Evolutionary conservation across 2,888 invertebrate species (phyloP), one percentile per base, ranked within the genome.

Genomic region (Hyposoter dolosus): DNA sequence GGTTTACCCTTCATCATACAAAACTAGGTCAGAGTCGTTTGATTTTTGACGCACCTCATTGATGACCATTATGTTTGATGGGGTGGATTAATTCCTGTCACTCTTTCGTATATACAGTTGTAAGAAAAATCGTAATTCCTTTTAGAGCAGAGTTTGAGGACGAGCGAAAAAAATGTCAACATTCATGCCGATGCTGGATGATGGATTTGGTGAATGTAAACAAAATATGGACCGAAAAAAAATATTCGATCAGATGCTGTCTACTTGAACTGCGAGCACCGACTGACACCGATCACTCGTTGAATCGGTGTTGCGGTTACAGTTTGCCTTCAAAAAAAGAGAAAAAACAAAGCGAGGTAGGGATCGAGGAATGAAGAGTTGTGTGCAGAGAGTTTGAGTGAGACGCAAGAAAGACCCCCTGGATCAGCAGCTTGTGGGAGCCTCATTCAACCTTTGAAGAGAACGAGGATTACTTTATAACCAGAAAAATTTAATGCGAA

Each of bases 221-320:
- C 28, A 43, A 28, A 63, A 63, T 19, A 32, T 45, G 45, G 19
- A 28, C n/a, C 28, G 23, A 66, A 53, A 56, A 75, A 32, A 15
- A 63, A 56, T 74, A 53, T 78, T 56, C 56, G 63, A 19, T 28
- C 66, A 80, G 83, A 72, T 80, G 83, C 60, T 77, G 76, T 72
- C 83, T 65, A 77, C 68, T 71, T 81, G 85, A 83, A 86, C 83
- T 83, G 80, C 77, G 83, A 81, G 80, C 85, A 80, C 80, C 72
- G 47, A 86, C 85, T 86, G 85, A 85, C 82, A 85, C 85, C 85
- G 85, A 85, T 85, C 83, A 83, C 83, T 71, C 80, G 85, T 71
- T 83, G 83, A 83, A 86, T 86, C 85, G 78, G 65, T 78, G 79
- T 80, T 80, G 83, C 85, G 72, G 83, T 74, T 83, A 80, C 83